These are phyloP conservation scores for Grammomys surdaster DNA, from an alignment of 2,113 vertebrate genomes.

Conservation along the genomic window DNA sequence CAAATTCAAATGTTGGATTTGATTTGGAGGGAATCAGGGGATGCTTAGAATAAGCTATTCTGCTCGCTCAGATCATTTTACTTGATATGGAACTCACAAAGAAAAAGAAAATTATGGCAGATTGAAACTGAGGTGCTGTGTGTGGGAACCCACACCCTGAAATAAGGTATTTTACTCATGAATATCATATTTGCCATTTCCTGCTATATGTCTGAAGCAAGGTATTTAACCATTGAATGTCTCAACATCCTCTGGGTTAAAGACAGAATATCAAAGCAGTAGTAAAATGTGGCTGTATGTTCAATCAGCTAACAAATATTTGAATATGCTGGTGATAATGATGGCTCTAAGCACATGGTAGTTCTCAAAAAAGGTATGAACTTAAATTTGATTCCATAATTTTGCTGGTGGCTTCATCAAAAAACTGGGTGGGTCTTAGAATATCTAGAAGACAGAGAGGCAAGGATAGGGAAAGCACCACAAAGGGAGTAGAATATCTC, in stretches of 20 bases:
- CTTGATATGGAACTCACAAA: not conserved
- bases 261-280: not conserved
- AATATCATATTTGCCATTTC: not conserved
- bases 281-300: not conserved
- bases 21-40: not conserved
- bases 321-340: not conserved
- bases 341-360: not conserved
- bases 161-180: not conserved
- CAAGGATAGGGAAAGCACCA: not conserved
- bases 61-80: not conserved
- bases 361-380: not conserved
- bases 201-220: not conserved
- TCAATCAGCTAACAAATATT: not conserved
- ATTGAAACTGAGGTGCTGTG: not conserved
- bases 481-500: not conserved
- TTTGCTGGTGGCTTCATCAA: constrained; percentile 30
- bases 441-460: not conserved
- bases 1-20: not conserved
- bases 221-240: not conserved
- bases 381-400: not conserved
- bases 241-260: not conserved
- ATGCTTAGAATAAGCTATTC: not conserved
- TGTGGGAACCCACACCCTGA: not conserved
- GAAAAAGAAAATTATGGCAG: not conserved
- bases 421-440: not conserved